Base-by-base conservation (phyloP, 1,140 invertebrate species). In the Drosophila ambigua region DNA sequence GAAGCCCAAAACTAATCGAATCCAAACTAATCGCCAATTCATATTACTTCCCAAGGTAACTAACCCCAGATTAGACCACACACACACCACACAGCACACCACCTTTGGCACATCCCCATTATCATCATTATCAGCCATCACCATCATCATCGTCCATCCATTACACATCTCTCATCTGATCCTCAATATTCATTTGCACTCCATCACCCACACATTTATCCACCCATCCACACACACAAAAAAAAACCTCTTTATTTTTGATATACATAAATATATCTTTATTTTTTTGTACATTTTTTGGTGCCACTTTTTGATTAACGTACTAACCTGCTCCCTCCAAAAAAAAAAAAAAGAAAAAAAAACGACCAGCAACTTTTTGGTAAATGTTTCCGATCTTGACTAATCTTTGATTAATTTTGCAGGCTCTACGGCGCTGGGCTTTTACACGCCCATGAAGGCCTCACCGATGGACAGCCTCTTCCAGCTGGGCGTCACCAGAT, bases 401-500 rank as follows among this genome's bases (percentile, higher is more conserved):
- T 49, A 63, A 63, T 62, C 26, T 15, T 43, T n/a, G 15, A n/a
- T 46, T 15, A 23, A 39, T 8, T 26, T 85, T 88, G 23, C 78
- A 92, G 89, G 88, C 75, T 92, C 91, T 50, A 90, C 79, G 41
- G 89, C 90, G 7, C 79, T 95, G 72, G 94, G 94, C 24, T 94
- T 92, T 81, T 95, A 94, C 68, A 95, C 94, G 35, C 94, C 94
- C 28, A 93, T 94, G 75, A 95, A 95, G 92, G 83, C 76, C 48
- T 79, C 84, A 9, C 92, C 93, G 65, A 89, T 94, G 66, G 92
- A 93, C 53, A 93, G 92, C 15, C 92, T 93, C n/a, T 95, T 95
- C 83, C 94, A 95, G 78, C 82, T 95, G 62, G 95, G 95, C 41
- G 93, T 95, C 8, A 95, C 94, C n/a, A 92, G 94, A 5, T 74